phyloP scores from a whole-genome alignment of 2,113 vertebrate species.

The Thunnus maccoyii region DNA sequence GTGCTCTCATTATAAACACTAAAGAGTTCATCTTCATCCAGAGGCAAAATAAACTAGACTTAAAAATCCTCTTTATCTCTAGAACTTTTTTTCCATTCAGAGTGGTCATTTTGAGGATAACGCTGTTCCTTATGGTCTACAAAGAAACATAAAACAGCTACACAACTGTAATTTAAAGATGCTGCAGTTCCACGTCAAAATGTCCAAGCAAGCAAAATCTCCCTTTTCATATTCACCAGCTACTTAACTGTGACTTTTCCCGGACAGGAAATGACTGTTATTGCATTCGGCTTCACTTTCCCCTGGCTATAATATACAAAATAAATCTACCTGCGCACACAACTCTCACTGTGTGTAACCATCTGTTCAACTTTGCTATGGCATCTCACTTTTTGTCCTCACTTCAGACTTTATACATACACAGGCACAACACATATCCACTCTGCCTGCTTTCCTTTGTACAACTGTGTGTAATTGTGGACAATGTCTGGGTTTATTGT shows the following conservation, averaged over 20 bases:
- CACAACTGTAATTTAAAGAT: conserved; percentile 18
- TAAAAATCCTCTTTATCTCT: conserved; percentile 16
- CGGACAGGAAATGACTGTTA: conserved; percentile 12
- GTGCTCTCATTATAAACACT: conserved; percentile 58
- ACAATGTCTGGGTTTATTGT: conserved; percentile 21
- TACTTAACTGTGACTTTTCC: conserved; percentile 17
- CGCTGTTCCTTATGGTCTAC: conserved; percentile 1
- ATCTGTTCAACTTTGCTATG: conserved; percentile 54
- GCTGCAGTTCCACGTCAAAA: background rate
- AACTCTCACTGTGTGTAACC: conserved; percentile 34
- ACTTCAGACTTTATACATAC: conserved; percentile 40
- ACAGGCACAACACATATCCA: conserved; percentile 19
- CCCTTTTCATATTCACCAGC: conserved; percentile 2
- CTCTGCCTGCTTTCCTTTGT: conserved; percentile 22
- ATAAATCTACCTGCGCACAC: conserved; percentile 44
- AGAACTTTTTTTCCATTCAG: conserved; percentile 9
- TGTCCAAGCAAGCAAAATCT: conserved; percentile 7
- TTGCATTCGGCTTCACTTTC: conserved; percentile 30
- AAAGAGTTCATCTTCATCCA: conserved; percentile 42
- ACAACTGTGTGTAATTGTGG: conserved; percentile 27
- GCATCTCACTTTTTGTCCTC: conserved; percentile 40
- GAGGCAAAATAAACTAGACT: conserved; percentile 34
- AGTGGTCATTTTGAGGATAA: background rate
- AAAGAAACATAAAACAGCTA: conserved; percentile 23
- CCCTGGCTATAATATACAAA: conserved; percentile 14